Percentiles rank a stretch among this genome's conserved stretches.
Evolutionary conservation across 2,888 invertebrate genomes (phyloP).

Genomic region (Drosophila meridionalis): DNA sequence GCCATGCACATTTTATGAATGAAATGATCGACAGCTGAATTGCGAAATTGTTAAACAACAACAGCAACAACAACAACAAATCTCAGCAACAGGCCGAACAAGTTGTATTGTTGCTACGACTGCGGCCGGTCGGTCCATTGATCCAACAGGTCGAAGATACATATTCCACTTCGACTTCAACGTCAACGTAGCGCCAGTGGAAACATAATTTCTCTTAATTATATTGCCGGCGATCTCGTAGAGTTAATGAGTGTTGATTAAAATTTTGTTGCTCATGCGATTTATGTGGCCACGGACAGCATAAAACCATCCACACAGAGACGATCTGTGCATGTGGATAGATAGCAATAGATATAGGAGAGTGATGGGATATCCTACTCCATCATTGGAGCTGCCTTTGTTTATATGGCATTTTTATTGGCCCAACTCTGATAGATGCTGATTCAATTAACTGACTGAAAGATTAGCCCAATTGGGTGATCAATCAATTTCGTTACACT

Average conservation of each 20-base stretch:
- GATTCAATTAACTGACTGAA: slow-evolving; percentile 50
- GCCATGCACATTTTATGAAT: slow-evolving; percentile 78
- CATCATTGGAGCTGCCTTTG: slow-evolving; percentile 47
- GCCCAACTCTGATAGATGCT: slow-evolving; percentile 37
- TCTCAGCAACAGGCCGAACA: slow-evolving; percentile 41
- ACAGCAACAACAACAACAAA: slow-evolving; percentile 64
- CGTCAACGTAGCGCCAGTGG: slow-evolving; percentile 71
- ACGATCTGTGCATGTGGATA: slow-evolving; percentile 19
- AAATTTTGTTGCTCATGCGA: slow-evolving; percentile 60
- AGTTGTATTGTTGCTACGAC: slow-evolving; percentile 19
- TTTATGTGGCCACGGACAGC: slow-evolving; percentile 54
- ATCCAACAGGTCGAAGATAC: slow-evolving; percentile 73
- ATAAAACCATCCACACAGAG: slow-evolving; percentile 13
- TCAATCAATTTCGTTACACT: slow-evolving; percentile 63
- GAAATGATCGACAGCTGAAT: slow-evolving; percentile 83
- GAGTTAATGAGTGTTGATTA: slow-evolving; percentile 81
- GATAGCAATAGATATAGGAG: slow-evolving; percentile 2
- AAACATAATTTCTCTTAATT: slow-evolving; percentile 83
- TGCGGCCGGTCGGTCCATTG: slow-evolving; percentile 58
- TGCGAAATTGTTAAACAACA: slow-evolving; percentile 77
- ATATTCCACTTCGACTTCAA: slow-evolving; percentile 37
- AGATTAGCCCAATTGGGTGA: slow-evolving; percentile 54
- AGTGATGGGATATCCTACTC: slow-evolving; percentile 64
- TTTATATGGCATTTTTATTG: slow-evolving; percentile 43
- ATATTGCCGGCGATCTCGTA: slow-evolving; percentile 75